Conservation (phyloP, 2,113 vertebrate genomes). For the Hippocampus barbouri region DNA sequence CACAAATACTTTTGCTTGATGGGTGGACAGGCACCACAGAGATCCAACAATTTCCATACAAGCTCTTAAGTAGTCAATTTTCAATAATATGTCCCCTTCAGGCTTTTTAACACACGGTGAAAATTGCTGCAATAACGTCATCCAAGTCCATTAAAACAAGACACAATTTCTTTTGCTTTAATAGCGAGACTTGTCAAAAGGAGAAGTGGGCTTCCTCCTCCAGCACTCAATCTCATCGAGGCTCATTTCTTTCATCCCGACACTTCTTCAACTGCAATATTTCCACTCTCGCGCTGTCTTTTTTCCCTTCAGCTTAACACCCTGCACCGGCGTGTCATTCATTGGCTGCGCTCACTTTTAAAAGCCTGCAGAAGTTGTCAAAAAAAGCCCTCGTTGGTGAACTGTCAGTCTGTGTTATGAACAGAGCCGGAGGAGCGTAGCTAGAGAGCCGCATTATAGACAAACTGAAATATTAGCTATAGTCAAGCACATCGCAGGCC, state of each 20-base stretch:
- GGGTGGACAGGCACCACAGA: not conserved
- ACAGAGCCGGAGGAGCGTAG: conserved; percentile 19
- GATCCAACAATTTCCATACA: not conserved
- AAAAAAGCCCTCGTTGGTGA: conserved; percentile 34
- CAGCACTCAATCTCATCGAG: conserved; percentile 19
- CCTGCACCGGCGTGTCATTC: conserved; percentile 46
- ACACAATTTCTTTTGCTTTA: not conserved
- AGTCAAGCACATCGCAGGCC: not conserved
- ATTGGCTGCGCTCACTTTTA: conserved; percentile 50
- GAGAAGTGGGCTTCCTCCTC: not conserved
- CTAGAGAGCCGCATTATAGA: conserved; percentile 30
- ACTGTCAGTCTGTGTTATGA: conserved; percentile 57
- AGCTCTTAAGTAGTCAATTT: not conserved
- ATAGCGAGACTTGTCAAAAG: not conserved
- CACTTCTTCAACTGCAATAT: conserved; percentile 39
- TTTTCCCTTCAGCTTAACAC: conserved; percentile 37
- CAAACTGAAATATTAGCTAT: conserved; percentile 50
- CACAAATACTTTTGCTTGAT: not conserved
- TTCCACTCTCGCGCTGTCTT: conserved; percentile 38
- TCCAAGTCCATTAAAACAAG: not conserved
- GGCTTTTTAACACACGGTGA: not conserved
- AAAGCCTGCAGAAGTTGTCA: conserved; percentile 37
- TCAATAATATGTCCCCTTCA: not conserved
- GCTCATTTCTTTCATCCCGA: conserved; percentile 37
- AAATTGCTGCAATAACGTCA: not conserved